Base-by-base conservation (phyloP, 2,888 invertebrate species). In the Calameuta idolon region DNA sequence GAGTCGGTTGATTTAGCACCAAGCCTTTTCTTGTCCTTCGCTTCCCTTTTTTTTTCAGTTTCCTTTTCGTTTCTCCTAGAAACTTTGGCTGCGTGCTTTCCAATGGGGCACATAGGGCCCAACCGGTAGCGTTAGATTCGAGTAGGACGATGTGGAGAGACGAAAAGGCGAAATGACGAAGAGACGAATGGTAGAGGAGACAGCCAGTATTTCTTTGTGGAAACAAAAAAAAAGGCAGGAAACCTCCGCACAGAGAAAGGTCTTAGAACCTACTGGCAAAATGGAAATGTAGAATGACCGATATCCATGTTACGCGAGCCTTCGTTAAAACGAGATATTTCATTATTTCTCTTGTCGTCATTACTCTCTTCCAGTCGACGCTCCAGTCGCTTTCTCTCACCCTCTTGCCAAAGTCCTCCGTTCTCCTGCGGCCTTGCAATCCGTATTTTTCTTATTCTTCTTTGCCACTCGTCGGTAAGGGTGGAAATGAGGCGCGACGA, bases 261-360 rank as follows among this genome's bases (percentile, higher is more conserved):
- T 4, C 69, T 33, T 33, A 4, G 69, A 69, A 15, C 11, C 1
- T 71, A 12, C 5, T 9, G 69, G 3, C 0, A 71, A 12, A 15
- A 12, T 31, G 31, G 79, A 80, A 83, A 83, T 77, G 34, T 33
- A 23, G 30, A 68, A 73, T 76, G 77, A 68, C 68, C 69, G 79
- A 74, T 79, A 40, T 80, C 76, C 77, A 80, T 79, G 76, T 79
- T 55, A 77, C 30, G 34, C 37, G 77, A 74, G 71, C 71, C 79
- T 80, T 79, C 77, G 77, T 79, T 80, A 80, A 79, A 80, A 69
- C 69, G 75, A 80, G 75, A 79, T 79, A 76, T 80, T 80, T 80
- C 74, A 80, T 80, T 80, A 80, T 79, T 80, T 80, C 77, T 80
- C 69, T 68, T 12, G 15, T 33, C 35, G 3, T 40, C 23, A 23